Base-by-base conservation (phyloP, 1,140 invertebrate species). In the Euglossa dilemma region DNA sequence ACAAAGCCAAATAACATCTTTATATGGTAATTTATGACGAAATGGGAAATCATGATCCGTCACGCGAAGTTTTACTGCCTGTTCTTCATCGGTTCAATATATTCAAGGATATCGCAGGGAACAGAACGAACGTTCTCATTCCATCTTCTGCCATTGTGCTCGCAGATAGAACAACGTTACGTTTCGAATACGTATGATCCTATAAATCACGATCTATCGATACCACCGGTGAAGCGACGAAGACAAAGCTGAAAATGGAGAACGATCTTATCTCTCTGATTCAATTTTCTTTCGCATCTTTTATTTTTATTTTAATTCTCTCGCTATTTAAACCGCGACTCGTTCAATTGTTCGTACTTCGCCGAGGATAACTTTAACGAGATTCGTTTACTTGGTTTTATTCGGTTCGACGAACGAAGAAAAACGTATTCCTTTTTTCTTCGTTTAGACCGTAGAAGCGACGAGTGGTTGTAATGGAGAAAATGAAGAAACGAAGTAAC, bases 21-120 rank as follows among this genome's bases (percentile, higher is more conserved):
- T 71, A 50, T 45, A 59, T 14, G 45, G 20, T 61, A 71, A 79
- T 79, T 79, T 79, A 79, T 79, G 25, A 25, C 20, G 43, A 59
- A 70, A 70, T 20, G 54, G 12, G 56, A 45, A 59, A 79, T 71
- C 56, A 20, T 36, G 66, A 79, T 70, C 12, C 18, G 76, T 78
- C 76, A 70, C 76, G 76, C 64, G 3, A 57, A 45, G 43, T 70
- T 78, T 8, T 8, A 11, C n/a, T 18, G 0, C 43, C 14, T 70
- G 8, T 50, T 23, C 18, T 50, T 57, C 50, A 20, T 47, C 50
- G 67, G 25, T 71, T 50, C 67, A 61, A 61, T 47, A 61, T n/a
- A 45, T 57, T 59, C 18, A 45, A 47, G 4, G n/a, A 57, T 69
- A 23, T 54, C 7, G 25, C 20, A 18, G 23, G 43, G 57, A 43